Evolutionary conservation across 92 coral and sea anemone genomes (phyloP).

Genomic region (Actinernus sp.): DNA sequence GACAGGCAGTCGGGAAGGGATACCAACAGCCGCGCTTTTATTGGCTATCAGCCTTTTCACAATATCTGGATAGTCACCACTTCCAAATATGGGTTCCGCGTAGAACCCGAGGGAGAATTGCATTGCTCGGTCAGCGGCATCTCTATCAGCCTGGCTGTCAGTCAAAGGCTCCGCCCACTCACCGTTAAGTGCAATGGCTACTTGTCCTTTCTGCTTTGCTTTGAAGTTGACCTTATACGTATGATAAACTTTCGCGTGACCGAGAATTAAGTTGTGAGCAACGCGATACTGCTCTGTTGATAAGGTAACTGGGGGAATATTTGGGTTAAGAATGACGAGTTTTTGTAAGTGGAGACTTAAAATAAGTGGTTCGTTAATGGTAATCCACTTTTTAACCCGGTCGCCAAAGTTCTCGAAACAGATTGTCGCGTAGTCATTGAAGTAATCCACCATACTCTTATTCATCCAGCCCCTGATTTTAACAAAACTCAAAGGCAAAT

Average conservation of each 20-base stretch:
- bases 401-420: slow-evolving; percentile 77
- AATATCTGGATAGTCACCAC: slow-evolving; percentile 84
- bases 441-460: slow-evolving; percentile 55
- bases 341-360: slow-evolving; percentile 41
- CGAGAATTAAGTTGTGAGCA: slow-evolving; percentile 65
- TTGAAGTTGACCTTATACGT: slow-evolving; percentile 64
- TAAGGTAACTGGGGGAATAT: slow-evolving; percentile 12
- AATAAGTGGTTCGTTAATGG: slow-evolving; percentile 80
- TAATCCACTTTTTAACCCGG: too few relatives aligned
- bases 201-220: slow-evolving; percentile 51
- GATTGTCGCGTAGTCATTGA: slow-evolving; percentile 78
- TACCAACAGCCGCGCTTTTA: too few relatives aligned
- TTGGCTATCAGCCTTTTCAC: too few relatives aligned
- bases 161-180: slow-evolving; percentile 73
- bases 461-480: slow-evolving; percentile 78
- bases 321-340: too few relatives aligned
- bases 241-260: slow-evolving; percentile 75
- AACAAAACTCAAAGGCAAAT: slow-evolving; percentile 53
- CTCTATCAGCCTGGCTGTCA: too few relatives aligned
- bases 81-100: slow-evolving; percentile 79
- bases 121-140: too few relatives aligned
- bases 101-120: too few relatives aligned
- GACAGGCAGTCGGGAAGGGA: too few relatives aligned
- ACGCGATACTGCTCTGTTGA: slow-evolving; percentile 64
- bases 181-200: slow-evolving; percentile 61